phyloP scores from a whole-genome alignment of 2,113 vertebrate species.

The Odocoileus virginianus region DNA sequence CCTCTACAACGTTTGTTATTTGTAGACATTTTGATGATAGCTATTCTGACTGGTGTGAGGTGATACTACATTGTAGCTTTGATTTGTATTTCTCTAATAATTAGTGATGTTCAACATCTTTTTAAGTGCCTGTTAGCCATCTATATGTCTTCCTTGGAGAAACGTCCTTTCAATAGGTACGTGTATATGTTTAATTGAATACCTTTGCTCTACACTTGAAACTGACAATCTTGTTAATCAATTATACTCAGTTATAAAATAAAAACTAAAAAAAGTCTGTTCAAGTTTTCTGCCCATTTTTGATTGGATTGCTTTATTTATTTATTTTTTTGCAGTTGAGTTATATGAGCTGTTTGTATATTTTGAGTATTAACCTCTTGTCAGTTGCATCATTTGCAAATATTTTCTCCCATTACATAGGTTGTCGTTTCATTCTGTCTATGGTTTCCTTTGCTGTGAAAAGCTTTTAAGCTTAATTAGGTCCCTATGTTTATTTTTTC shows the following conservation, averaged over 20 bases:
- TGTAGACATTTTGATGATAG: background rate
- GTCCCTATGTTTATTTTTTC: background rate
- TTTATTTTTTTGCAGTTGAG: background rate
- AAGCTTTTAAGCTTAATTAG: background rate
- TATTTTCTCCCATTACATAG: background rate
- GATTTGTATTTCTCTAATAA: background rate
- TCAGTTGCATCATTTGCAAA: background rate
- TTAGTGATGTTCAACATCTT: background rate
- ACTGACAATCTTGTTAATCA: background rate
- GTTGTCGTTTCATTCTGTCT: background rate
- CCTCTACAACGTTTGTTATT: background rate
- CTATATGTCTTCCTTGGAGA: background rate
- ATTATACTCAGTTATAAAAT: background rate
- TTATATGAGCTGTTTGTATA: background rate
- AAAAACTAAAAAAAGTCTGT: background rate
- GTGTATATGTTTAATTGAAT: background rate
- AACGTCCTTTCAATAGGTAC: background rate
- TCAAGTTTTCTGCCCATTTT: background rate
- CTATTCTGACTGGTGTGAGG: background rate
- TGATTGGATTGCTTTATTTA: background rate
- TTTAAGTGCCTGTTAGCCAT: background rate
- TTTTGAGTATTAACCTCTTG: background rate
- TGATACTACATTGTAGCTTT: background rate
- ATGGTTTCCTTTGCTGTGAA: background rate
- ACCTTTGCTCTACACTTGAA: background rate